A percentile compares a stretch with the other conserved stretches of the same genome.
Evolutionary conservation across 2,113 vertebrate genomes (phyloP).

Genomic region (Murina feae): DNA sequence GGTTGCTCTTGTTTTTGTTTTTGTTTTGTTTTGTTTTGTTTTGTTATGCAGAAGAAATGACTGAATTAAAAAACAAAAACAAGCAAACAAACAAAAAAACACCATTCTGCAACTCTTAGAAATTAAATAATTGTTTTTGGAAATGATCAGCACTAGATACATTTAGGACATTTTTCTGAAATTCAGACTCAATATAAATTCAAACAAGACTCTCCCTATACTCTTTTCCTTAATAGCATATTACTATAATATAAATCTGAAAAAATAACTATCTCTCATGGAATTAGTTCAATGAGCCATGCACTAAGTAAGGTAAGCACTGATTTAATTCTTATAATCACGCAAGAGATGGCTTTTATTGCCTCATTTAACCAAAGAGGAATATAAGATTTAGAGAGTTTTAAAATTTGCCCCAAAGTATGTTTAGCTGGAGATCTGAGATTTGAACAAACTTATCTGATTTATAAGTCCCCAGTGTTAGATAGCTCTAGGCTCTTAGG

Average conservation of each 20-base stretch:
- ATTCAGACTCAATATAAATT: neutral
- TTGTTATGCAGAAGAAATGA: neutral
- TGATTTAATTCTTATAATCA: neutral
- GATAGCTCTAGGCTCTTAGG: neutral
- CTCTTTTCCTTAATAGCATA: neutral
- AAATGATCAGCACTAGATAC: neutral
- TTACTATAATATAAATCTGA: constrained; percentile 5
- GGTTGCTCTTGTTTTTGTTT: neutral
- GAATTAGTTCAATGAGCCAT: neutral
- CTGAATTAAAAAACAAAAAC: neutral
- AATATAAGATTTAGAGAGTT: neutral
- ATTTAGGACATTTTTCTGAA: neutral
- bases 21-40: neutral
- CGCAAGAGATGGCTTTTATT: neutral
- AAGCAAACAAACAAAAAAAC: neutral
- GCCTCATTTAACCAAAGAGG: neutral
- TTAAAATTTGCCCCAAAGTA: neutral
- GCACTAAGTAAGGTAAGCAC: neutral
- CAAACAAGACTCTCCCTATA: neutral
- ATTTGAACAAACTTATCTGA: neutral
- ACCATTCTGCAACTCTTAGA: neutral
- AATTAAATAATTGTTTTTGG: neutral
- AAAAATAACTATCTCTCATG: neutral
- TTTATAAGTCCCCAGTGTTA: neutral
- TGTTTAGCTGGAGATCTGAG: neutral